Percentiles rank a stretch among this genome's conserved stretches.
These are phyloP conservation scores for Poeciliopsis turneri DNA, from an alignment of 2,797 vertebrate species.

Conservation along the genomic window DNA sequence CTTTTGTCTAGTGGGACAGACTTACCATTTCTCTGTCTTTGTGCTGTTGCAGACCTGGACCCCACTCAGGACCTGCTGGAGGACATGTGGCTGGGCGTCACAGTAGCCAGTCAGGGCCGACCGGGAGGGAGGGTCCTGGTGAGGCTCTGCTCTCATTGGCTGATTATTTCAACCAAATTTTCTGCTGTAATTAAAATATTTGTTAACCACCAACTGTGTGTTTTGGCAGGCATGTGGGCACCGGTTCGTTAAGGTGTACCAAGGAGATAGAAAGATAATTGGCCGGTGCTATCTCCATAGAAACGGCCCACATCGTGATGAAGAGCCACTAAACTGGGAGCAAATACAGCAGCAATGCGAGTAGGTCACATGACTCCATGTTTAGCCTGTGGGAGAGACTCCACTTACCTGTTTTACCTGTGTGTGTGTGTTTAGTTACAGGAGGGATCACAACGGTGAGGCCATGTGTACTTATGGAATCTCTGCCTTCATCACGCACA, in stretches of 20 bases:
- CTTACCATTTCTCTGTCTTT: neutral
- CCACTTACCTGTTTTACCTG: neutral
- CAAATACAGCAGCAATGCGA: conserved; percentile 86
- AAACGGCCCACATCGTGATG: conserved; percentile 80
- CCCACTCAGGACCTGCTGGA: conserved; percentile 80
- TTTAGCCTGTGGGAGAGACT: neutral
- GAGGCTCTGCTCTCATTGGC: conserved; percentile 62
- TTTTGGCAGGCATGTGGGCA: conserved; percentile 86
- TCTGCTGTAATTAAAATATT: neutral
- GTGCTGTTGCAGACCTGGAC: conserved; percentile 46
- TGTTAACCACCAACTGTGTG: neutral
- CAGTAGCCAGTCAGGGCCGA: conserved; percentile 86
- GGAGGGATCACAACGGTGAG: conserved; percentile 71
- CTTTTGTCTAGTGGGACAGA: neutral
- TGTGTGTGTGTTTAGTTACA: conserved; percentile 69
- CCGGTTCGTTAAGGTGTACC: conserved; percentile 85
- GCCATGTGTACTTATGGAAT: conserved; percentile 92
- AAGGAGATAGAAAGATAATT: conserved; percentile 87
- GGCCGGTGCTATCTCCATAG: conserved; percentile 90
- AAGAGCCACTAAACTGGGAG: conserved; percentile 84
- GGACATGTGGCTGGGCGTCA: conserved; percentile 94
- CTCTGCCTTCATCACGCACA: conserved; percentile 83
- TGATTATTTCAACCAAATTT: neutral
- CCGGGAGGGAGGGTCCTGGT: conserved; percentile 88
- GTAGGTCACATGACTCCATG: conserved; percentile 37